Conservation (phyloP, 2,888 invertebrate species). For the Agapostemon virescens region DNA sequence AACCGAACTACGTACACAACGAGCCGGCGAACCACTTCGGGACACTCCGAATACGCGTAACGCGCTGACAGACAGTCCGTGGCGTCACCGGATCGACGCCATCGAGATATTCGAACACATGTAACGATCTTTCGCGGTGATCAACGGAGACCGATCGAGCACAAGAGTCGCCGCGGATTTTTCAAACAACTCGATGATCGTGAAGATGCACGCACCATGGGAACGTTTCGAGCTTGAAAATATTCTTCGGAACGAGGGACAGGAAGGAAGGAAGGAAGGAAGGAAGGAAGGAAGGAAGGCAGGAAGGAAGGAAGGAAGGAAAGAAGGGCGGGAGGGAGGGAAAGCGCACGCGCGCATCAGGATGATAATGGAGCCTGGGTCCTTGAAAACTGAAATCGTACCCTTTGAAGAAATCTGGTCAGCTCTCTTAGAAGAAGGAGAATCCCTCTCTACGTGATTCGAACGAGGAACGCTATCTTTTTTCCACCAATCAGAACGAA, state of each 20-base stretch:
- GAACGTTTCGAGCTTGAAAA: slow-evolving; percentile 55
- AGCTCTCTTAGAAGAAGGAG: slow-evolving; percentile 65
- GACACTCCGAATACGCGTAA: slow-evolving; percentile 43
- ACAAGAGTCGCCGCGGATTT: neutral
- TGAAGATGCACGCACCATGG: neutral
- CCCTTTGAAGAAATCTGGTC: slow-evolving; percentile 80
- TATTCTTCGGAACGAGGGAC: slow-evolving; percentile 20
- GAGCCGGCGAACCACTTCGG: slow-evolving; percentile 45
- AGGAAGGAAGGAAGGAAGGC: too few relatives aligned
- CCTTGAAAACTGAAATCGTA: slow-evolving; percentile 81
- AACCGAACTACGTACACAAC: slow-evolving; percentile 24
- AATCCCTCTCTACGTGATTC: slow-evolving; percentile 54
- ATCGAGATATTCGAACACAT: slow-evolving; percentile 44
- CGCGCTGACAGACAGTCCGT: slow-evolving; percentile 54
- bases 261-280: too few relatives aligned
- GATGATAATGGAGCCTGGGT: slow-evolving; percentile 75
- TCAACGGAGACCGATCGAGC: slow-evolving; percentile 17
- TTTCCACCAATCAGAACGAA: slow-evolving; percentile 60
- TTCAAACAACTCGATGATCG: neutral
- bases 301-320: too few relatives aligned
- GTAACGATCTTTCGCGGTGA: slow-evolving; percentile 21
- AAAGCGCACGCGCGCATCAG: slow-evolving; percentile 57
- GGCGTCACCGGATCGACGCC: slow-evolving; percentile 64
- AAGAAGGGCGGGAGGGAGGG: too few relatives aligned
- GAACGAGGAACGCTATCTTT: slow-evolving; percentile 41